phyloP scores from a whole-genome alignment of 2,888 invertebrate genomes.

The Noctua janthina region DNA sequence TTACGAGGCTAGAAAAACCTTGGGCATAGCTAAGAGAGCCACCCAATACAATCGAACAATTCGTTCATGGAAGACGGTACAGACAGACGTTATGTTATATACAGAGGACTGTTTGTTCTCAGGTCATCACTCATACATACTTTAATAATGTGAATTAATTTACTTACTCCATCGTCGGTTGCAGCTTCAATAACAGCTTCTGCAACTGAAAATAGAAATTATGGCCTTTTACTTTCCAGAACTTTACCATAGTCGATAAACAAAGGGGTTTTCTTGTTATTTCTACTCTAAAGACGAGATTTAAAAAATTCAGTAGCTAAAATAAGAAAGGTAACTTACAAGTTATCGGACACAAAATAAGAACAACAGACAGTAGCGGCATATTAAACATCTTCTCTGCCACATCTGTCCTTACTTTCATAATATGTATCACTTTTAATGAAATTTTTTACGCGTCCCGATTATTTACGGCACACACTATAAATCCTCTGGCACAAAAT shows the following conservation, averaged over 20 bases:
- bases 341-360: conserved; percentile 19
- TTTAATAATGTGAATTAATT: neutral
- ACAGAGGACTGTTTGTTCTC: neutral
- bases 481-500: conserved; percentile 23
- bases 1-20: neutral
- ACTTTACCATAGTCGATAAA: neutral
- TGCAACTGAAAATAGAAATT: conserved; percentile 44
- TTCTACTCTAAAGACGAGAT: neutral
- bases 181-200: conserved; percentile 21
- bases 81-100: neutral
- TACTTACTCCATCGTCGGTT: conserved; percentile 39
- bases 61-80: neutral
- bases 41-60: no score
- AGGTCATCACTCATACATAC: neutral
- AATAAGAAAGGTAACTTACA: conserved; percentile 39
- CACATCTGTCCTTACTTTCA: conserved; percentile 17
- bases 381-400: conserved; percentile 7
- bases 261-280: neutral
- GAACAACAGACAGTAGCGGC: conserved; percentile 24
- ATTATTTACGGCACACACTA: conserved; percentile 28
- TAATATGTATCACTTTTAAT: conserved; percentile 17
- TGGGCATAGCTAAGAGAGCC: neutral
- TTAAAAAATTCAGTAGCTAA: neutral
- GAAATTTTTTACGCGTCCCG: conserved; percentile 15
- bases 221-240: neutral